Conservation (phyloP, 2,797 vertebrate species). For the Pempheris klunzingeri region DNA sequence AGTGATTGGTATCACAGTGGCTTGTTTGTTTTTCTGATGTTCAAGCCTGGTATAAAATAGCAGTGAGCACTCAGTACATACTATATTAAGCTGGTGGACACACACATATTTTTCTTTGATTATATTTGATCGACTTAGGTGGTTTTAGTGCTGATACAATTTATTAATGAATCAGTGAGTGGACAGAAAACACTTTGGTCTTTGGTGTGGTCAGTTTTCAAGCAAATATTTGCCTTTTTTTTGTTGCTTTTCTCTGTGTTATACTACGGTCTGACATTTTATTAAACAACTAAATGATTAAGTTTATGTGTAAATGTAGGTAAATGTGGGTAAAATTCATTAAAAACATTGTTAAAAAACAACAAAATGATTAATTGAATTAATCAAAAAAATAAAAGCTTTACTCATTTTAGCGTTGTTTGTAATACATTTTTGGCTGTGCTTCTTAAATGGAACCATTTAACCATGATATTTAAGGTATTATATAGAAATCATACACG, state of each 20-base stretch:
- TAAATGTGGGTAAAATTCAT: no score
- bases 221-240: background rate
- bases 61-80: background rate
- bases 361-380: no score
- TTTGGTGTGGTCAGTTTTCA: slow-evolving; percentile 11
- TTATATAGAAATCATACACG: background rate
- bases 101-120: background rate
- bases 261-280: background rate
- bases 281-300: background rate
- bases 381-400: no score
- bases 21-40: slow-evolving; percentile 51
- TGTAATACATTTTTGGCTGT: no score
- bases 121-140: background rate
- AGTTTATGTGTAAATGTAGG: no score
- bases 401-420: background rate
- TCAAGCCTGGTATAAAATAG: slow-evolving; percentile 30
- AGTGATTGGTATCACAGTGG: slow-evolving; percentile 45
- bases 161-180: background rate
- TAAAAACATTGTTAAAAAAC: no score
- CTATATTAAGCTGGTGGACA: background rate
- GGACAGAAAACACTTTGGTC: background rate
- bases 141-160: background rate
- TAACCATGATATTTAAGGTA: background rate
- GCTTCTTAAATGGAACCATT: background rate
- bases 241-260: background rate